A percentile compares a stretch with the other conserved stretches of the same genome.
Conservation (phyloP, 2,888 invertebrate species). For the Chymomyza fuscimana region DNA sequence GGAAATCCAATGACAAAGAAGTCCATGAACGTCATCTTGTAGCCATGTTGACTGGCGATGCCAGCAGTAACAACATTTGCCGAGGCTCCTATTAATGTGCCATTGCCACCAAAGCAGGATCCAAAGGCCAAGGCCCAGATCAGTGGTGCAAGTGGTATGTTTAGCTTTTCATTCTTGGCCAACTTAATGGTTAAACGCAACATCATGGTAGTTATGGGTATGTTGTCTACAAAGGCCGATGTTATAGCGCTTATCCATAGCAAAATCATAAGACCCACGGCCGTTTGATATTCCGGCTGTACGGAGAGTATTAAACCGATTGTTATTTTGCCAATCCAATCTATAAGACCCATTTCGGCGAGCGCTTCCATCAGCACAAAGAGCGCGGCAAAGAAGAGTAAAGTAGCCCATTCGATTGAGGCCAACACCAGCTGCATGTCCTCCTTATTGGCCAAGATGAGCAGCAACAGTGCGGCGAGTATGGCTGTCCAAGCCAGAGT, state of each 20-base stretch:
- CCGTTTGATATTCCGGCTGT: constrained; percentile 83
- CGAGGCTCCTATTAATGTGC: constrained; percentile 93
- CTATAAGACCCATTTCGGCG: constrained; percentile 88
- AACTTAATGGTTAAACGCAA: constrained; percentile 86
- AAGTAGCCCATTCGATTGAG: constrained; percentile 93
- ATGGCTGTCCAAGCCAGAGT: constrained; percentile 93
- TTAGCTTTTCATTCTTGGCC: constrained; percentile 84
- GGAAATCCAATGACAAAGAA: constrained; percentile 93
- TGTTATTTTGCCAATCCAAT: constrained; percentile 87
- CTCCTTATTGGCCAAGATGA: constrained; percentile 87
- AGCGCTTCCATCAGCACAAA: constrained; percentile 96
- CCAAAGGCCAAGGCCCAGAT: constrained; percentile 93
- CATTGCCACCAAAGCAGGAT: constrained; percentile 94
- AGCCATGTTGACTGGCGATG: constrained; percentile 94
- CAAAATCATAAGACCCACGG: constrained; percentile 87
- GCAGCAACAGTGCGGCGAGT: constrained; percentile 87
- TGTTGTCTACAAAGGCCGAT: constrained; percentile 94
- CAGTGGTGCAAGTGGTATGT: constrained; percentile 88
- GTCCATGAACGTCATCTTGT: constrained; percentile 89
- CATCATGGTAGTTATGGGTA: constrained; percentile 96
- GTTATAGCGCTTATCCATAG: constrained; percentile 90
- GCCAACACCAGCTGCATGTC: constrained; percentile 90
- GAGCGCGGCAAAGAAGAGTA: constrained; percentile 92
- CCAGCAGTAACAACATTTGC: constrained; percentile 95
- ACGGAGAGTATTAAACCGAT: constrained; percentile 84